A percentile compares a stretch with the other conserved stretches of the same genome.
phyloP scores from a whole-genome alignment of 92 coral and sea anemone species.

The Umimayanthus kanabou region DNA sequence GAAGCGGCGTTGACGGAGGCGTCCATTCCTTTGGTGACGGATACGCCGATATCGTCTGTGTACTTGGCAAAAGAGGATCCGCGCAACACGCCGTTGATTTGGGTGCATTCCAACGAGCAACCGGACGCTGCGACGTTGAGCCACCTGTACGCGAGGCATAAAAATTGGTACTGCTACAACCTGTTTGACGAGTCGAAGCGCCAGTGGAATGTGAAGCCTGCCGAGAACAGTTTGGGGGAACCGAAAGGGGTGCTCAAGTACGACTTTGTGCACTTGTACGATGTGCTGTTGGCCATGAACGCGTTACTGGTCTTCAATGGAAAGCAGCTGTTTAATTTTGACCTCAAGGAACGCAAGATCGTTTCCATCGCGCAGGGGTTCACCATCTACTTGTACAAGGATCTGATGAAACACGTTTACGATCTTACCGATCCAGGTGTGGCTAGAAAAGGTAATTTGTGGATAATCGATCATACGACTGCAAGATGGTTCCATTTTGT shows the following conservation, averaged over 20 bases:
- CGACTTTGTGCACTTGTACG: neutral
- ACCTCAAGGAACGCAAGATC: neutral
- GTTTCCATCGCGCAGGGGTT: neutral
- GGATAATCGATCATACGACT: no score
- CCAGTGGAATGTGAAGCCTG: no score
- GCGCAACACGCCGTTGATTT: neutral
- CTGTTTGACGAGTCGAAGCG: neutral
- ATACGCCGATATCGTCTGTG: neutral
- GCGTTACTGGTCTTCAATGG: neutral
- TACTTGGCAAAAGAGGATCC: neutral
- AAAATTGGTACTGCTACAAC: neutral
- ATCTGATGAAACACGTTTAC: neutral
- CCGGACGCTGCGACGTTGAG: neutral
- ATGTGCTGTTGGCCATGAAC: neutral
- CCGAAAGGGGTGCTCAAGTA: no score
- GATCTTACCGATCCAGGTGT: no score
- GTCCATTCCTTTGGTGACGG: neutral
- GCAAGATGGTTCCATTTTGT: no score
- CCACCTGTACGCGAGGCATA: neutral
- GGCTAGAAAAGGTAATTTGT: no score
- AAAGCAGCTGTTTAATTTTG: neutral
- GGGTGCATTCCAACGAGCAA: neutral
- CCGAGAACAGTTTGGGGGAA: no score
- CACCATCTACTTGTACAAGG: neutral
- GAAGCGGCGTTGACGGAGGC: neutral